Base-by-base conservation (phyloP, 2,113 vertebrate species). In the Myrmecobius fasciatus region DNA sequence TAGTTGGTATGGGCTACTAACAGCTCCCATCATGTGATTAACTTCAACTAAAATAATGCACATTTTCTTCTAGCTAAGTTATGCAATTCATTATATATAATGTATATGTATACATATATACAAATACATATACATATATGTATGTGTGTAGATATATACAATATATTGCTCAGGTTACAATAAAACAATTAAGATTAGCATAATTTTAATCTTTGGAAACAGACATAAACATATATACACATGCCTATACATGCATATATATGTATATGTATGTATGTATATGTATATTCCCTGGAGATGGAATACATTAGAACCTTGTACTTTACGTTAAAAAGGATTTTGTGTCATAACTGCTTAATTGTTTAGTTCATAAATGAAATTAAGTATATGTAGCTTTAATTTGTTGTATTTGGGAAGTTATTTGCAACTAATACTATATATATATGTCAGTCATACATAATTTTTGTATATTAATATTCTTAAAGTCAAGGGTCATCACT, bases 401-500 rank as follows among this genome's bases (percentile, higher is more conserved):
- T 12, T 83, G 43, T 90, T 26, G 47, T 12, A 17, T 28, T 17
- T 25, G 28, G 5, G 1, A 8, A 43, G 14, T 14, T 49, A 75
- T 83, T 94, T 89, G 36, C 52, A 97, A 43, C 24, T 93, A 54
- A 90, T 83, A 75, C 12, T 36, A 53, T 25, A 22, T 53, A 20
- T 22, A 75, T 43, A 83, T 43, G 31, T 26, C 90, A 89, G 52
- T 92, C 26, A 28, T 93, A 67, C 67, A 93, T 98, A 93, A 94
- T 92, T 92, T 94, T 92, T 53, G 51, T 96, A 93, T 97, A 95
- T 98, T 96, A 97, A 97, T 96, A 96, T 92, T 51, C 93, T 98
- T 98, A 96, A 97, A 98, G 98, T 98, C 94, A 97, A 93, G 96
- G 97, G 95, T 97, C 96, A 96, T 98, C 97, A 94, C 92, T 96